Conservation (phyloP, 2,113 vertebrate species). For the Chaetodon trifascialis region DNA sequence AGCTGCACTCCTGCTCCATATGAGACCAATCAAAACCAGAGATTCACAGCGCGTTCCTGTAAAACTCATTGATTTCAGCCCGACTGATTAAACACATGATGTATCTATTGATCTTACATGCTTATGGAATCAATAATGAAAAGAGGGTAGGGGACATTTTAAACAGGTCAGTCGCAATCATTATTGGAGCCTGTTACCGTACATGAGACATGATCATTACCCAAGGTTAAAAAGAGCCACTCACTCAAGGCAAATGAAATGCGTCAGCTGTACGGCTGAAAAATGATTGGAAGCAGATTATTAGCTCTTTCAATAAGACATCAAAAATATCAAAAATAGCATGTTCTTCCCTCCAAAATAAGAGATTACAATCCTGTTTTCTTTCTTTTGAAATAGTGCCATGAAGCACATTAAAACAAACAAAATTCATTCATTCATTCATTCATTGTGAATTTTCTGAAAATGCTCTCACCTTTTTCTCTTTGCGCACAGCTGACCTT, state of each 20-base stretch:
- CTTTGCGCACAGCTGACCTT: slow-evolving; percentile 17
- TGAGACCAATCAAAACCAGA: slow-evolving; percentile 6
- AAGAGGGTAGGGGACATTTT: slow-evolving; percentile 44
- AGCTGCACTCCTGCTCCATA: background rate
- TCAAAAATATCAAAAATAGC: background rate
- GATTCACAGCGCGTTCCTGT: background rate
- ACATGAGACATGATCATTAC: background rate
- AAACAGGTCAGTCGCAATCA: slow-evolving; percentile 53
- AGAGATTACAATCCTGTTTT: background rate
- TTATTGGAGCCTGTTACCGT: background rate
- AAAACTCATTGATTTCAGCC: slow-evolving; percentile 26
- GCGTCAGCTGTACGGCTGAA: background rate
- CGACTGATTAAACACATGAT: slow-evolving; percentile 45
- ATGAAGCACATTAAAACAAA: background rate
- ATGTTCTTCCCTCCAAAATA: background rate
- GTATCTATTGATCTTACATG: slow-evolving; percentile 51
- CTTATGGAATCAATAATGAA: slow-evolving; percentile 61
- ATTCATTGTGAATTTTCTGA: background rate
- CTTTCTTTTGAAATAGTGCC: background rate
- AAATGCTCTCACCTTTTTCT: slow-evolving; percentile 55
- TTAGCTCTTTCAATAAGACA: background rate
- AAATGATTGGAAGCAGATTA: background rate
- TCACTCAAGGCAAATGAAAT: background rate
- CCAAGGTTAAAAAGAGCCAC: background rate
- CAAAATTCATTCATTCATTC: background rate